Evolutionary conservation across 2,888 invertebrate genomes (phyloP).

Genomic region (Kryphioiulus occultus): DNA sequence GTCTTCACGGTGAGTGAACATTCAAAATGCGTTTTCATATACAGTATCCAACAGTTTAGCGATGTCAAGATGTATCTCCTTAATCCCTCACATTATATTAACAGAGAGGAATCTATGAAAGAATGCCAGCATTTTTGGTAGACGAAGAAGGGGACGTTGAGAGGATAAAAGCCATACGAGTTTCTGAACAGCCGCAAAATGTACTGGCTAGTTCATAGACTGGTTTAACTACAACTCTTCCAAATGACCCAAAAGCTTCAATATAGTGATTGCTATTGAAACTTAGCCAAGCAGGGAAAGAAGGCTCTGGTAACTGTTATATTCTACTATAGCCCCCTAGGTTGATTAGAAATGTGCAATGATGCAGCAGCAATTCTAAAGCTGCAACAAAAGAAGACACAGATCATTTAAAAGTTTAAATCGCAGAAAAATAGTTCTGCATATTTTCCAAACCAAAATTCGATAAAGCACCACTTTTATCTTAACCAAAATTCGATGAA

Average conservation of each 20-base stretch:
- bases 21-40: neutral
- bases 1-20: neutral
- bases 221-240: neutral
- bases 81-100: neutral
- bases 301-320: neutral
- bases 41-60: neutral
- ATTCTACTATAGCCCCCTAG: neutral
- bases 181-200: neutral
- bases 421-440: neutral
- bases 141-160: neutral
- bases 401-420: neutral
- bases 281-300: neutral
- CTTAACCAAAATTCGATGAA: too few species aligned
- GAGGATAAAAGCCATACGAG: neutral
- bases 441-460: neutral
- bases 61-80: slow-evolving; percentile 10
- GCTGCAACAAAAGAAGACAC: neutral
- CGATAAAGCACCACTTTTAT: neutral
- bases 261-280: neutral
- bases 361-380: neutral
- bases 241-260: neutral
- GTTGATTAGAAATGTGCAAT: neutral
- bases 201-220: neutral
- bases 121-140: neutral
- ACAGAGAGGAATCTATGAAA: neutral